Evolutionary conservation across 1,140 invertebrate species (phyloP), one percentile per base, ranked within the genome.

Genomic region (Heterodera schachtii): DNA sequence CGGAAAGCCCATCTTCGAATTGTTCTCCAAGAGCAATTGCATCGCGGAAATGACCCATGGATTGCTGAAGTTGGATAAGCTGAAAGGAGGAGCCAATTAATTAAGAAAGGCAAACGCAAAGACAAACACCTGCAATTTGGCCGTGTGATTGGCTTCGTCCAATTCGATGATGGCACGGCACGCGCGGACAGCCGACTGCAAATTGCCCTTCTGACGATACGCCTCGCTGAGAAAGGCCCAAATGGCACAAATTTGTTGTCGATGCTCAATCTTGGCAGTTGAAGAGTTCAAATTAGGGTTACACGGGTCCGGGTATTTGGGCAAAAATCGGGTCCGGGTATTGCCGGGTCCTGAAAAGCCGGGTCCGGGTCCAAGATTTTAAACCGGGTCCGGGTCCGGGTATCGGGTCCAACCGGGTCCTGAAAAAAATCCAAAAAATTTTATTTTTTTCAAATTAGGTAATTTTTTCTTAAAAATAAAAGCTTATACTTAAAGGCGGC

Each of bases 181-280:
- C 19, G 76, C 83, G 7, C 83, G 80, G 19, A 87, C 85, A 13
- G 83, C 83, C 16, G 83, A 84, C 47, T 82, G 85, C 21, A 87
- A 70, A 57, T 87, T 84, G 13, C 82, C 82, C 47, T 87, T 84
- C 74, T 84, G 85, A 57, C 84, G 82, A 44, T 84, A 84, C 46
- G 85, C 83, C 44, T 83, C 81, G n/a, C 81, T 49, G 6, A 82
- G n/a, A 83, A 82, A 82, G 41, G 83, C n/a, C 81, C 81, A 82
- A 60, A 82, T 66, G 74, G 82, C 67, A 64, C 70, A 69, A 21
- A 85, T 49, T 57, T 85, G 60, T n/a, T 83, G 74, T 8, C 49
- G 44, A 44, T 79, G 69, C 3, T 60, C n/a, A 9, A 47, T 6
- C 21, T 21, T 11, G 31, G 31, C 31, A 31, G 31, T 7, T 11